Percentiles rank a stretch among this genome's conserved stretches.
phyloP scores from a whole-genome alignment of 2,797 vertebrate genomes.

The Xyrichtys novacula region DNA sequence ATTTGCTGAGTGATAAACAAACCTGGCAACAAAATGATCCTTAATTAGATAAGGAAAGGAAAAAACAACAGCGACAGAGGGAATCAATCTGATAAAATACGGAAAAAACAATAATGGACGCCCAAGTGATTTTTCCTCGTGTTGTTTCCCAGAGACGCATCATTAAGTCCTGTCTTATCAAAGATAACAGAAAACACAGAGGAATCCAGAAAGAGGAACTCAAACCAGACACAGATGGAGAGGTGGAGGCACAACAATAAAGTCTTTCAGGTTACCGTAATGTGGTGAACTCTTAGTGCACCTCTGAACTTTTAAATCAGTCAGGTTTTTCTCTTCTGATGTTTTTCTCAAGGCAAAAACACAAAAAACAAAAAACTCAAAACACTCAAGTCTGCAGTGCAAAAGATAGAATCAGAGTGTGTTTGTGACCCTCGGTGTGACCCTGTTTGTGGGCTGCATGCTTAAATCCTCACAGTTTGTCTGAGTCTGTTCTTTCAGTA shows the following conservation, averaged over 20 bases:
- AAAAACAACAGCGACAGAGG: slow-evolving; percentile 67
- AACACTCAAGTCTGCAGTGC: neutral
- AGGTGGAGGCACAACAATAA: slow-evolving; percentile 47
- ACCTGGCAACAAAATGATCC: slow-evolving; percentile 62
- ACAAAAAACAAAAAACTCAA: no score
- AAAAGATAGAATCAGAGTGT: slow-evolving; percentile 33
- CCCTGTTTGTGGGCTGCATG: slow-evolving; percentile 20
- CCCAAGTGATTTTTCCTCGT: slow-evolving; percentile 68
- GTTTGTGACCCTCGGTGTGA: slow-evolving; percentile 20
- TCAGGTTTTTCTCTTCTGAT: slow-evolving; percentile 19
- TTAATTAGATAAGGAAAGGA: slow-evolving; percentile 77
- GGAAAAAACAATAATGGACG: slow-evolving; percentile 74
- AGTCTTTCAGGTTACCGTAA: slow-evolving; percentile 49
- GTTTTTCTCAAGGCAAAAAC: slow-evolving; percentile 33
- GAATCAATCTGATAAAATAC: slow-evolving; percentile 70
- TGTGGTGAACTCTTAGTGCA: slow-evolving; percentile 54
- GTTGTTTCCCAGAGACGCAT: slow-evolving; percentile 70
- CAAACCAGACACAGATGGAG: slow-evolving; percentile 73
- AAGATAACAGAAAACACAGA: slow-evolving; percentile 73
- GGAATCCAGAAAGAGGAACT: slow-evolving; percentile 62
- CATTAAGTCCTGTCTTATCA: slow-evolving; percentile 76
- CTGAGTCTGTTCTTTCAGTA: slow-evolving; percentile 31
- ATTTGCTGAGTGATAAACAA: slow-evolving; percentile 70
- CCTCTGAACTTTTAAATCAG: slow-evolving; percentile 54
- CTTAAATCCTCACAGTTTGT: slow-evolving; percentile 25